Conservation (phyloP, 2,888 invertebrate genomes). For the Aphidoletes aphidimyza region DNA sequence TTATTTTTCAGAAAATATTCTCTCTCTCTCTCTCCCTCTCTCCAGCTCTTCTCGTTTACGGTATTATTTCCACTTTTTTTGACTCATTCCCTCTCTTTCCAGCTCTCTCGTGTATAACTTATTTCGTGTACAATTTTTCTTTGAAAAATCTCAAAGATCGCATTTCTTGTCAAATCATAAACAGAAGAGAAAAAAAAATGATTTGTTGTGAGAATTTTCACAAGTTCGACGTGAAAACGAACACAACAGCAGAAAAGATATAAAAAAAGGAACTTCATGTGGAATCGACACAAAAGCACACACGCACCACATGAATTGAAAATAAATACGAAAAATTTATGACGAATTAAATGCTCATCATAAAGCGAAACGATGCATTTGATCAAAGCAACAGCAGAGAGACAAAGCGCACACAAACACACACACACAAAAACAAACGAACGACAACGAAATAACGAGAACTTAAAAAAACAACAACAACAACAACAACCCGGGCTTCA, state of each 20-base stretch:
- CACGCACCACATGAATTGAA: background rate
- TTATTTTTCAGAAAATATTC: background rate
- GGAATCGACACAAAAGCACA: background rate
- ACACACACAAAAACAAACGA: background rate
- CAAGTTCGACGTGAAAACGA: constrained; percentile 1
- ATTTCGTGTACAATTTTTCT: constrained; percentile 41
- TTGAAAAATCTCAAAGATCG: constrained; percentile 54
- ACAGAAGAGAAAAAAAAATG: constrained; percentile 38
- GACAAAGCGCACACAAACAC: background rate
- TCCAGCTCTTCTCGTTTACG: background rate
- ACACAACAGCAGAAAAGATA: background rate
- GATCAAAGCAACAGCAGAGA: background rate
- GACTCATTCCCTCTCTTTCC: background rate
- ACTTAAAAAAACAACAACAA: no score
- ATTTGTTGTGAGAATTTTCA: constrained; percentile 55
- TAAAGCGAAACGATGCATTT: constrained; percentile 3
- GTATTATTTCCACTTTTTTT: background rate
- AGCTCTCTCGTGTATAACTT: background rate
- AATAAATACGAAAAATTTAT: constrained; percentile 40
- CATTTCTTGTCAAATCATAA: constrained; percentile 55
- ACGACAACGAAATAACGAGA: no score
- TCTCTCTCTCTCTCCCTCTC: background rate
- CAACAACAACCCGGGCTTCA: no score
- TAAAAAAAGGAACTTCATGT: background rate
- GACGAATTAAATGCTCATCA: constrained; percentile 23